Percentiles rank a stretch among this genome's conserved stretches.
Evolutionary conservation across 1,140 invertebrate genomes (phyloP).

Genomic region (Holotrichia oblita): DNA sequence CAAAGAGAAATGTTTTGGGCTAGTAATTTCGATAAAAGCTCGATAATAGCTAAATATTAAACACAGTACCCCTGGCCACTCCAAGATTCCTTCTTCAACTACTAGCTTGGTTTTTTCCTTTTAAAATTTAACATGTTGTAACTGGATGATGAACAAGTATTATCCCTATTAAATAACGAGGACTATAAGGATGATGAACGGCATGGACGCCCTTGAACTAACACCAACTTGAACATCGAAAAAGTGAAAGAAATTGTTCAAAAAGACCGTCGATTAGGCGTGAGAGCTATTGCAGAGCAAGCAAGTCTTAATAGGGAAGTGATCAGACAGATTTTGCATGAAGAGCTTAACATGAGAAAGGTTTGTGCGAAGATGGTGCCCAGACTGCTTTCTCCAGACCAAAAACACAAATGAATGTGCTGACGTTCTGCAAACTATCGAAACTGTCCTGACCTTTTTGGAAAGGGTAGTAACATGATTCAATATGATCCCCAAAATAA

Average conservation of each 20-base stretch:
- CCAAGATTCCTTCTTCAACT: too few species aligned
- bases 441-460: constrained; percentile 18
- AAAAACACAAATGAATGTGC: neutral
- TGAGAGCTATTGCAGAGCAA: neutral
- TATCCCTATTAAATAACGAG: too few species aligned
- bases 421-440: neutral
- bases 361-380: constrained; percentile 29
- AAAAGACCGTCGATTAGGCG: neutral
- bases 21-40: too few species aligned
- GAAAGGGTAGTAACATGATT: neutral
- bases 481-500: neutral
- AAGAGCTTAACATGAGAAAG: neutral
- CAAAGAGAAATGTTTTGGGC: too few species aligned
- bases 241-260: neutral
- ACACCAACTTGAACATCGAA: too few species aligned
- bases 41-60: too few species aligned
- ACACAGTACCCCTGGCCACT: too few species aligned
- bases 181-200: too few species aligned
- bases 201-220: too few species aligned
- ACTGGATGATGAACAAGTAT: too few species aligned
- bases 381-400: neutral
- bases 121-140: too few species aligned
- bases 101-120: too few species aligned
- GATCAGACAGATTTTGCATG: neutral
- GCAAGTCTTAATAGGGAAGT: constrained; percentile 2